These are phyloP conservation scores for Drosophila sproati DNA, from an alignment of 1,140 invertebrate species.

Conservation along the genomic window DNA sequence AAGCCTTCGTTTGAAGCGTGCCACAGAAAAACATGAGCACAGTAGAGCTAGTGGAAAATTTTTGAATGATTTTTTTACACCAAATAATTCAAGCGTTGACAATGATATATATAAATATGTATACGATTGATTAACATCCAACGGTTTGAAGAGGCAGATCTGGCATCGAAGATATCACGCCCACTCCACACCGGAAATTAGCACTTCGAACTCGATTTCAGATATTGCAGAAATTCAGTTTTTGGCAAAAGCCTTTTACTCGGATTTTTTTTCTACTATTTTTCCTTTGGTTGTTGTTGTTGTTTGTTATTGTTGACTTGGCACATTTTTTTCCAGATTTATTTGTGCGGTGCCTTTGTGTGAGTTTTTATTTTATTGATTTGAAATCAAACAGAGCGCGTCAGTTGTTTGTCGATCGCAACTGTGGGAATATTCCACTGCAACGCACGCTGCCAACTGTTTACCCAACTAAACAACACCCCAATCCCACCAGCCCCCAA, in stretches of 20 bases:
- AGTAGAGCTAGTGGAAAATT: slow-evolving; percentile 66
- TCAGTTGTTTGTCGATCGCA: slow-evolving; percentile 44
- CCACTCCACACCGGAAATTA: slow-evolving; percentile 59
- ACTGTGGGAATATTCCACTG: slow-evolving; percentile 81
- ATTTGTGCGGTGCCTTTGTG: slow-evolving; percentile 42
- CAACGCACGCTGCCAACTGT: slow-evolving; percentile 54
- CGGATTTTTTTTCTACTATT: neutral
- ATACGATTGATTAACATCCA: slow-evolving; percentile 66
- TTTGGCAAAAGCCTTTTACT: slow-evolving; percentile 16
- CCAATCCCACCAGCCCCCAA: neutral
- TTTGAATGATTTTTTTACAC: slow-evolving; percentile 66
- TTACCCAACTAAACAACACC: slow-evolving; percentile 48
- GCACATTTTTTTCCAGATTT: slow-evolving; percentile 75
- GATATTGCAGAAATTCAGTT: neutral
- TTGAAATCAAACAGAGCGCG: slow-evolving; percentile 60
- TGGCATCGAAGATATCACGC: slow-evolving; percentile 13
- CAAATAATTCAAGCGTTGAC: slow-evolving; percentile 61
- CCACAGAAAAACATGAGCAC: slow-evolving; percentile 53
- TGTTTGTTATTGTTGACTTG: slow-evolving; percentile 70
- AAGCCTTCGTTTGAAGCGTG: slow-evolving; percentile 28
- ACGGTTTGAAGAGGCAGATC: neutral
- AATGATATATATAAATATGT: slow-evolving; percentile 73
- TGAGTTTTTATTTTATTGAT: slow-evolving; percentile 48
- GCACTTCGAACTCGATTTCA: slow-evolving; percentile 38
- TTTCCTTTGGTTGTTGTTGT: slow-evolving; percentile 53